Percentiles rank a stretch among this genome's conserved stretches.
Conservation (phyloP, 53 echinoderm and acorn worm genomes). For the Echinometra lucunter region DNA sequence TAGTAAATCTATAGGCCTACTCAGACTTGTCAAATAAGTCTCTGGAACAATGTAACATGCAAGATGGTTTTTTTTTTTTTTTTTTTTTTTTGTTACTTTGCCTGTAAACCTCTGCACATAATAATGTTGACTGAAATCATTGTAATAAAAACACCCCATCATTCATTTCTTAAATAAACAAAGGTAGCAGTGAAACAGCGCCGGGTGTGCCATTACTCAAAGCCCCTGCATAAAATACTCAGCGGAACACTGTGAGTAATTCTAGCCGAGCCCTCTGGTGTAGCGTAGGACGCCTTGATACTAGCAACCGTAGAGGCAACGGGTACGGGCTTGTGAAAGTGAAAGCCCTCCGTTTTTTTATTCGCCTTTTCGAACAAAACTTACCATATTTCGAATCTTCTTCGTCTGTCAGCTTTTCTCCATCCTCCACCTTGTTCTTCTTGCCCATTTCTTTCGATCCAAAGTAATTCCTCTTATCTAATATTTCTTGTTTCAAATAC, state of each 20-base stretch:
- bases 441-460: slow-evolving; percentile 64
- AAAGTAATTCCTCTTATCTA: neutral
- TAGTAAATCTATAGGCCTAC: too few relatives aligned
- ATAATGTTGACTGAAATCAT: too few relatives aligned
- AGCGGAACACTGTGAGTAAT: neutral
- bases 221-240: neutral
- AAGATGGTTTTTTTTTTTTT: too few relatives aligned
- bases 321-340: neutral
- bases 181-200: too few relatives aligned
- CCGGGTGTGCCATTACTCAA: too few relatives aligned
- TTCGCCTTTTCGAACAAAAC: slow-evolving; percentile 9
- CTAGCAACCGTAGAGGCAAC: slow-evolving; percentile 14
- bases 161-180: too few relatives aligned
- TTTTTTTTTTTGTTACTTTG: too few relatives aligned
- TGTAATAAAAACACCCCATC: too few relatives aligned
- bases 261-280: neutral
- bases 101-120: too few relatives aligned
- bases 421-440: slow-evolving; percentile 78
- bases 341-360: slow-evolving; percentile 1
- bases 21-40: too few relatives aligned
- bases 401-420: slow-evolving; percentile 62
- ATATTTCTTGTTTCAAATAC: neutral
- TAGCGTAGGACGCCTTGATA: slow-evolving; percentile 26
- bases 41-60: too few relatives aligned
- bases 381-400: slow-evolving; percentile 81